Conservation (phyloP, 2,113 vertebrate species). For the Cyphomyrus plagiostoma region DNA sequence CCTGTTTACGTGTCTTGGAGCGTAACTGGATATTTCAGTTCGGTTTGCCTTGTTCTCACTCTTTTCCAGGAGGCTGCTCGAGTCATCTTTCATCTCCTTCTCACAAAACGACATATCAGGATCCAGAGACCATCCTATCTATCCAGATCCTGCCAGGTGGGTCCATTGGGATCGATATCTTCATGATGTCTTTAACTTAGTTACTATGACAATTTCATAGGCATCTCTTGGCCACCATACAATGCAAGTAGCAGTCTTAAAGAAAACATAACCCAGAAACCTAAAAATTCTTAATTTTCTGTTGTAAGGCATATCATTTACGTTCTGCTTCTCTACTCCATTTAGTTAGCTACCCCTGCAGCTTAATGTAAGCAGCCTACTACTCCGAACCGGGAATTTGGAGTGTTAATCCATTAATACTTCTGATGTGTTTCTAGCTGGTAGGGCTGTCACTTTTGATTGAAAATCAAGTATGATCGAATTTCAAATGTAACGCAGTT, state of each 20-base stretch:
- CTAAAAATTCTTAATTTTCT: not conserved
- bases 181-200: not conserved
- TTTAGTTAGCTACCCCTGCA: not conserved
- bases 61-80: slow-evolving; percentile 80
- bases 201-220: not conserved
- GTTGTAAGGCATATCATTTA: not conserved
- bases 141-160: slow-evolving; percentile 96
- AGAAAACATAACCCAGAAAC: not conserved
- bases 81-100: slow-evolving; percentile 89
- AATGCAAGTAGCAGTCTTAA: not conserved
- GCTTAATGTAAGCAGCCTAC: not conserved
- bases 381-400: not conserved
- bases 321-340: not conserved
- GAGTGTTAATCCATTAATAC: not conserved
- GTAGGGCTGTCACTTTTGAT: not conserved
- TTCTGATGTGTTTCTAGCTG: not conserved
- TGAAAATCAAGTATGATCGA: too few relatives aligned
- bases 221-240: too few relatives aligned
- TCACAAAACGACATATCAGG: slow-evolving; percentile 94
- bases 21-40: not conserved
- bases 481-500: too few relatives aligned
- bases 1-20: not conserved
- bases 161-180: not conserved
- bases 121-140: slow-evolving; percentile 95
- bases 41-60: not conserved